Evolutionary conservation across 2,797 vertebrate species (phyloP), one percentile per base, ranked within the genome.

Genomic region (Pseudomugil tenellus): DNA sequence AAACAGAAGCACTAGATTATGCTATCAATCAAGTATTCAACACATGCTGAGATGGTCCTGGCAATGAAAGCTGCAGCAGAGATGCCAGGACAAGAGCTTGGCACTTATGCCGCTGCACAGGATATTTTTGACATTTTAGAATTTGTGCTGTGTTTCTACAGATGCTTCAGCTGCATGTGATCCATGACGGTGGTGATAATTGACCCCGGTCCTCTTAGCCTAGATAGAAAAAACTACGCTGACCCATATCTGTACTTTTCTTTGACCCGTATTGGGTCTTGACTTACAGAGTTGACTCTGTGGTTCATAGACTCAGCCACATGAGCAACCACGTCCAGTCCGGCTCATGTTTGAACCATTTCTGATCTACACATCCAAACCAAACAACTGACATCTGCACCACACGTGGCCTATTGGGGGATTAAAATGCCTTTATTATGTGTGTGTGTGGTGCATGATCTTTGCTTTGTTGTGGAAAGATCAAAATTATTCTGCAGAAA

Each of bases 101-200:
- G 55, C 54, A 57, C 51, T 72, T n/a, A 37, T 25, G 26, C 32
- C 17, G 6, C 34, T 58, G 29, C 37, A 39, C 41, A 51, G 48
- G 23, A 32, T 64, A 70, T 67, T 55, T 70, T 31, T 32, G 52
- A 70, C 28, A 58, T 59, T 23, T 34, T 16, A 52, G 1, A 10
- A 28, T 63, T 58, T 58, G 43, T 43, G n/a, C 56, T 64, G 51
- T 43, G 32, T 55, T 49, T 61, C 59, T 35, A 67, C 26, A 29
- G 43, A 63, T 16, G 48, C 52, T 63, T 60, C 28, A 55, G 53
- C 70, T 54, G 59, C 1, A 59, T n/a, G 29, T 41, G 32, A 53
- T 65, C 69, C 53, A 54, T 68, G 14, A 78, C 61, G 64, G 76
- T 59, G n/a, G 35, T 26, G 25, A 69, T 81, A 76, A 76, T 65